Evolutionary conservation across 2,888 invertebrate genomes (phyloP), one percentile per base, ranked within the genome.

Genomic region (Melanostoma mellinum): DNA sequence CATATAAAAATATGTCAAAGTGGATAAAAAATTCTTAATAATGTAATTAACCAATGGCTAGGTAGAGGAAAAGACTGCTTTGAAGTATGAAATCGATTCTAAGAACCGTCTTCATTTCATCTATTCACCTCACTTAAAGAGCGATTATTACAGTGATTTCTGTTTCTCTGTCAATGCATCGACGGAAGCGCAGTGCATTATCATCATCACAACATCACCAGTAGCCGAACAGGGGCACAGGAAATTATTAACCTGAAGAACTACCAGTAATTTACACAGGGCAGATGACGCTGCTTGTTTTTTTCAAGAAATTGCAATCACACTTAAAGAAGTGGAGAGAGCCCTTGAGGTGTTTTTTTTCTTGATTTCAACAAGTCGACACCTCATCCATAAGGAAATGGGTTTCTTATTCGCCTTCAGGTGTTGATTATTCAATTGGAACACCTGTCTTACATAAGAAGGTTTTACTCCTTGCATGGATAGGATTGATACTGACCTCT

Each of bases 341-440:
- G 46, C 42, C 36, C 50, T 48, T 63, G 20, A 71, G 35, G 65
- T 69, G 56, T 75, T 55, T 42, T 55, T 8, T 36, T 33, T 10
- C 50, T n/a, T 65, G 61, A 84, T 78, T 69, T 65, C 69, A 63
- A 65, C 74, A 71, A 77, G 52, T 84, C 78, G 78, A 38, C 82
- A 84, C 82, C 78, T 78, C 78, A 58, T 82, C 56, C 58, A 65
- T 35, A 52, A 65, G 58, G 56, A 69, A 78, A 74, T 58, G 73
- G 38, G 65, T 74, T 61, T 74, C 60, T 73, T 53, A 4, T 50
- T 56, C 40, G 33, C n/a, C 48, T 20, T 76, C 61, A 81, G 76
- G 76, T 76, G 56, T 73, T 77, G 77, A 77, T 82, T 68, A 77
- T 77, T 72, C 72, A 77, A 77, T 82, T 68, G 61, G 72, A 82